Percentiles rank a stretch among this genome's conserved stretches.
Evolutionary conservation across 1,140 invertebrate species (phyloP).

Genomic region (Coboldia fuscipes): DNA sequence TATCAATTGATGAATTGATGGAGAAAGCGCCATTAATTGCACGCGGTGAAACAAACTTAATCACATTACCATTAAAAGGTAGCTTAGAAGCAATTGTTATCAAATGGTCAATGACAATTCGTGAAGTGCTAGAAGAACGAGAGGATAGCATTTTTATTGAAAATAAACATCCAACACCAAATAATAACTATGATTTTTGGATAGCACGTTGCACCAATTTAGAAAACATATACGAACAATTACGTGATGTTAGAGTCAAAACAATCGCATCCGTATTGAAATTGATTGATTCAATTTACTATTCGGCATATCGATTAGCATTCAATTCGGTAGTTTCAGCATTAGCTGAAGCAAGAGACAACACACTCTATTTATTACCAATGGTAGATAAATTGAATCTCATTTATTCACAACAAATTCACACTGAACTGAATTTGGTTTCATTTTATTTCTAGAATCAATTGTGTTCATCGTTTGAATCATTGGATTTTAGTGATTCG

Average conservation of each 20-base stretch:
- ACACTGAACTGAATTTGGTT: neutral
- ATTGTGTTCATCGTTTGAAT: slow-evolving; percentile 28
- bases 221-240: slow-evolving; percentile 65
- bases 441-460: neutral
- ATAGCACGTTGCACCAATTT: slow-evolving; percentile 42
- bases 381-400: slow-evolving; percentile 17
- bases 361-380: slow-evolving; percentile 38
- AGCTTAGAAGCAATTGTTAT: slow-evolving; percentile 49
- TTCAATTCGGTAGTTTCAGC: slow-evolving; percentile 39
- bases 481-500: slow-evolving; percentile 39
- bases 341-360: slow-evolving; percentile 38
- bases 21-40: slow-evolving; percentile 11
- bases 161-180: slow-evolving; percentile 33
- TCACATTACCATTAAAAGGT: slow-evolving; percentile 36
- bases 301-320: slow-evolving; percentile 40
- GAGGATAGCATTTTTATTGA: slow-evolving; percentile 9
- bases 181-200: slow-evolving; percentile 48
- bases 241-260: slow-evolving; percentile 51
- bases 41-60: slow-evolving; percentile 12
- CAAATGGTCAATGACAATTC: slow-evolving; percentile 49
- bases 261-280: slow-evolving; percentile 60
- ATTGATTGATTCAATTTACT: slow-evolving; percentile 47
- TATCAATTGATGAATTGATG: slow-evolving; percentile 40
- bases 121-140: slow-evolving; percentile 33
- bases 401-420: neutral